Evolutionary conservation across 1,140 invertebrate genomes (phyloP), one percentile per base, ranked within the genome.

Genomic region (Aphelinus atriplicis): DNA sequence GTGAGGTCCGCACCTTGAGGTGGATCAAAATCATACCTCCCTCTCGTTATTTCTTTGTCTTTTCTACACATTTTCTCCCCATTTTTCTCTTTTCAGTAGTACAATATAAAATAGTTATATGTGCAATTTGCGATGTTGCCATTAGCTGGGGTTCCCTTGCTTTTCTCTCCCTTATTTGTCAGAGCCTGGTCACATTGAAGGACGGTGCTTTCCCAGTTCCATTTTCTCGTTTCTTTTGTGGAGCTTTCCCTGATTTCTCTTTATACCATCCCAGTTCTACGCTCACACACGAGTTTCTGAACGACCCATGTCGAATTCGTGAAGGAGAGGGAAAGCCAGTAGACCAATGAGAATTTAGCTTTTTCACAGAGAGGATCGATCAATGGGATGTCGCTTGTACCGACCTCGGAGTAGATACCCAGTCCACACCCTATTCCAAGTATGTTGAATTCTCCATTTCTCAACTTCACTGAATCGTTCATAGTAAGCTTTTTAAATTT

Each of bases 341-440:
- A 63, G 78, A 78, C 86, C 86, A 88, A 87, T 88, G 80, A 77
- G 80, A 81, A 80, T 65, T 48, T 73, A 77, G 81, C 73, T 81
- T 79, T 79, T 80, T 68, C 74, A 78, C 26, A 26, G 26, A 26
- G 78, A 81, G 82, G 77, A 82, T 82, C 84, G 86, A 87, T 87
- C 86, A 85, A 88, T 88, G 86, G 83, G 84, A 76, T 85, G 80
- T 75, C 85, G 83, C 81, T 81, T 84, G 80, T 86, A 86, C 85
- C 82, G 83, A 84, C 85, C 71, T 26, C 26, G 80, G 78, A 80
- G 80, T 78, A 74, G 78, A 79, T 83, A 82, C 80, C 79, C 78
- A 81, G 80, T 77, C 65, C 66, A 56, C 51, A 50, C 43, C 47
- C 5, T 26, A 26, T 26, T 26, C 26, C 26, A 26, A 26, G 26